phyloP scores from a whole-genome alignment of 2,113 vertebrate species.

The Trematocara variabile region DNA sequence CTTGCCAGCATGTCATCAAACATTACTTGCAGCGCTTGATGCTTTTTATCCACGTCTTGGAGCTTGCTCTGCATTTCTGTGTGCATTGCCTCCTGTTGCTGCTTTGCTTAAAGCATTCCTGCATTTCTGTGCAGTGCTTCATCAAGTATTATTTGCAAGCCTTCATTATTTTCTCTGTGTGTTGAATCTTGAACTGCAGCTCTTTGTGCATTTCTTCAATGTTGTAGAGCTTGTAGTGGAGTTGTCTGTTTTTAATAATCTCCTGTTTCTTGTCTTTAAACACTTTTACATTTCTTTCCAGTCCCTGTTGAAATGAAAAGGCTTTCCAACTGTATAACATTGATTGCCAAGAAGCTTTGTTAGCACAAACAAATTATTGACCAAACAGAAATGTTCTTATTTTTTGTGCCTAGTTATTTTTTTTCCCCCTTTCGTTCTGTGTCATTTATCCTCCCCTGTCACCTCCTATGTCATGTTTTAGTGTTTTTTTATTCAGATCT shows the following conservation, averaged over 20 bases:
- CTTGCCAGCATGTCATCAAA: neutral
- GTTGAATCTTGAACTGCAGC: neutral
- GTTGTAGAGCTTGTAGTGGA: neutral
- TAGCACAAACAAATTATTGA: neutral
- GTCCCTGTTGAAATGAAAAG: neutral
- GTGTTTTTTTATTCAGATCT: neutral
- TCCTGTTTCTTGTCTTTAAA: neutral
- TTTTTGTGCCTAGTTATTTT: neutral
- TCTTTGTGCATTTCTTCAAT: neutral
- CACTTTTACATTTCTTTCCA: neutral
- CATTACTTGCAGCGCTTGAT: neutral
- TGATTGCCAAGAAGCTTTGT: neutral
- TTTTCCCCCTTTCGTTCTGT: accelerated
- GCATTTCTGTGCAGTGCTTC: neutral
- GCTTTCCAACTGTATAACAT: neutral
- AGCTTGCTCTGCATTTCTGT: neutral
- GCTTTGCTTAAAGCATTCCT: neutral
- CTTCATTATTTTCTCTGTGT: neutral
- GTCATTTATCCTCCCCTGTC: neutral
- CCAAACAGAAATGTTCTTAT: neutral
- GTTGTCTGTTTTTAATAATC: neutral
- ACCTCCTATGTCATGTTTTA: neutral
- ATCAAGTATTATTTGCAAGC: neutral
- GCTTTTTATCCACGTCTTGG: neutral
- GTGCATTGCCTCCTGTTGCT: neutral